A percentile compares a stretch with the other conserved stretches of the same genome.
Evolutionary conservation across 2,888 invertebrate species (phyloP).

Genomic region (Melinopterus prodromus): DNA sequence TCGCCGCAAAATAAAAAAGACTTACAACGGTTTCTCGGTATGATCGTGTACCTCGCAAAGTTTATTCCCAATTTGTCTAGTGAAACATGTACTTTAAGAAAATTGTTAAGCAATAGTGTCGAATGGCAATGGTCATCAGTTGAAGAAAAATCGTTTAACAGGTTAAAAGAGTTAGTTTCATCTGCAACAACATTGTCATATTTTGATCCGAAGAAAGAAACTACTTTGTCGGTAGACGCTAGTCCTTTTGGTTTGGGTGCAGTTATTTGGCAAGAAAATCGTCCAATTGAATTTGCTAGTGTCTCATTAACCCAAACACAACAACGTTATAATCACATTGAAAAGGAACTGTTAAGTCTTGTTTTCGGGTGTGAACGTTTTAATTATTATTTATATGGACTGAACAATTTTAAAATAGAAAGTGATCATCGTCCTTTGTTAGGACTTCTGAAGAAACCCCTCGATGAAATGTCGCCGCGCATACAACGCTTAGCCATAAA

Average conservation of each 20-base stretch:
- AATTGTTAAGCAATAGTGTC: constrained; percentile 22
- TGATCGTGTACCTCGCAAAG: constrained; percentile 32
- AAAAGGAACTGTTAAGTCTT: constrained; percentile 48
- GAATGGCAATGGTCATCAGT: constrained; percentile 27
- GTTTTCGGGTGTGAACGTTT: constrained; percentile 45
- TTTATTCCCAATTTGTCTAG: too few species aligned
- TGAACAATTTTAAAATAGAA: constrained; percentile 35
- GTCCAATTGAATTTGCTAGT: constrained; percentile 40
- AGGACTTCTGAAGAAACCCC: constrained; percentile 42
- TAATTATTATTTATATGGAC: constrained; percentile 39
- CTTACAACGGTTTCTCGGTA: constrained; percentile 33
- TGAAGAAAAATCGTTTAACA: constrained; percentile 28
- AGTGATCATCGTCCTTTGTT: constrained; percentile 43
- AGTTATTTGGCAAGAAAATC: background rate
- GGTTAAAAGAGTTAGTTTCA: background rate
- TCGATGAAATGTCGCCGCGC: constrained; percentile 42
- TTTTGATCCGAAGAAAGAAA: constrained; percentile 23
- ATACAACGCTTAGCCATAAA: constrained; percentile 41
- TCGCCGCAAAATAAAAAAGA: background rate
- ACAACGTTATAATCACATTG: too few species aligned
- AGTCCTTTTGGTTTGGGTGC: constrained; percentile 33
- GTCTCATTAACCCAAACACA: constrained; percentile 37
- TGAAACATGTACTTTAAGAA: too few species aligned
- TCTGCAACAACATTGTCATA: too few species aligned
- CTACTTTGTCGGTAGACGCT: constrained; percentile 35